Percentiles rank a stretch among this genome's conserved stretches.
Evolutionary conservation across 2,888 invertebrate genomes (phyloP).

Genomic region (Scotopteryx bipunctaria): DNA sequence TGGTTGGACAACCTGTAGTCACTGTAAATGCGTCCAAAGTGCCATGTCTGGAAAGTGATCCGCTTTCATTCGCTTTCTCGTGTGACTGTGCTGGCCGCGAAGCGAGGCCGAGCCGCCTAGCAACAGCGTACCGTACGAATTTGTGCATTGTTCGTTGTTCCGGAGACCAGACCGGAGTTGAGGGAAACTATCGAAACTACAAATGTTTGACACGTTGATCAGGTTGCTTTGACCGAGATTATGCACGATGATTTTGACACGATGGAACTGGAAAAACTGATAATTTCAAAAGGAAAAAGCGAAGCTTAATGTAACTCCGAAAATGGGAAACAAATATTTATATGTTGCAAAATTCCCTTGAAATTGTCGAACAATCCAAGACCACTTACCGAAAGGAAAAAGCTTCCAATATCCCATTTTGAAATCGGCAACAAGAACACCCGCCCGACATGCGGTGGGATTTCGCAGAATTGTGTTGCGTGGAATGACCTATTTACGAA

Average conservation of each 20-base stretch:
- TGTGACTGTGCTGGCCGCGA: conserved; percentile 48
- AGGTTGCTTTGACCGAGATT: not conserved
- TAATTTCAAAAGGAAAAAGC: not conserved
- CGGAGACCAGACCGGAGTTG: conserved; percentile 8
- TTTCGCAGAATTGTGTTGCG: conserved; percentile 31
- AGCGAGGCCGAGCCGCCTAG: conserved; percentile 24
- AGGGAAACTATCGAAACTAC: conserved; percentile 17
- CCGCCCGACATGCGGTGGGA: conserved; percentile 31
- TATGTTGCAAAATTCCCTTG: conserved; percentile 15
- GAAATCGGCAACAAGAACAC: conserved; percentile 26
- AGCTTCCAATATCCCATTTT: conserved; percentile 32
- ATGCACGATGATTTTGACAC: not conserved
- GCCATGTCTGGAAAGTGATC: conserved; percentile 60
- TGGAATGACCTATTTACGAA: conserved; percentile 37
- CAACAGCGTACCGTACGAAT: conserved; percentile 24
- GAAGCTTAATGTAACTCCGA: conserved; percentile 9
- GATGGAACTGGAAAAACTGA: not conserved
- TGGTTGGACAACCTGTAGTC: conserved; percentile 3
- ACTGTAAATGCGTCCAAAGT: conserved; percentile 27
- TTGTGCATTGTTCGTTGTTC: conserved; percentile 21
- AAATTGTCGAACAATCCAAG: conserved; percentile 26
- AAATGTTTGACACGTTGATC: conserved; percentile 2
- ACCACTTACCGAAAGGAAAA: conserved; percentile 27
- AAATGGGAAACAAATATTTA: conserved; percentile 15
- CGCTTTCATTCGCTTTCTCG: conserved; percentile 73